Base-by-base conservation (phyloP, 2,797 vertebrate genomes). In the Antennarius maculatus region DNA sequence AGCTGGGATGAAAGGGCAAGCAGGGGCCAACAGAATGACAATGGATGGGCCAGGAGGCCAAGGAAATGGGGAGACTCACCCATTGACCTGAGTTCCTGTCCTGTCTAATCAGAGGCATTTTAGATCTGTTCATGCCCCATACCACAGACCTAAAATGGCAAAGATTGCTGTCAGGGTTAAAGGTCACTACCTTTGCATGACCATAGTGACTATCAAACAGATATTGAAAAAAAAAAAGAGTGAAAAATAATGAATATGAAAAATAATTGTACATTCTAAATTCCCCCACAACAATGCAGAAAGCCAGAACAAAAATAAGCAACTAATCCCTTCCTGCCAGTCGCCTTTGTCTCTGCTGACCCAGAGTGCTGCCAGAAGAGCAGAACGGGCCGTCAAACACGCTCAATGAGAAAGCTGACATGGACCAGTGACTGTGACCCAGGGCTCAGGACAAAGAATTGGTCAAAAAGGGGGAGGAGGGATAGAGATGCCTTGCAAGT, bases 341-440 rank as follows among this genome's bases (percentile, higher is more conserved):
- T 72, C 18, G 54, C 48, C 91, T 79, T 87, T 81, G 82, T 81
- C 80, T 79, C 66, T 56, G 27, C 54, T 77, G 84, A 87, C 82
- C 94, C 93, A 92, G 91, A 72, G 93, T 95, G 93, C 94, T 97
- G 95, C 96, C 95, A 96, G 77, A 60, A 69, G 82, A 59, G 92
- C 93, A 97, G 95, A 97, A 39, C 97, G 96, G 93, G 92, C 90
- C 90, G 80, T 98, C 95, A 96, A 91, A 91, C 93, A 92, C 68
- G 29, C 83, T 80, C 79, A 79, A 74, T 80, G 74, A 84, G 93
- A 89, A 84, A 85, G 88, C 91, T 94, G 94, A 96, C 95, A 95
- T 84, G 91, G 92, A 93, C 94, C 88, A 92, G 90, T 91, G 90
- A 93, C 95, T 94, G 77, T 89, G 92, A 92, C 90, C 91, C 85